A percentile compares a stretch with the other conserved stretches of the same genome.
Conservation (phyloP, 2,888 invertebrate genomes). For the Cataglyphis livida region DNA sequence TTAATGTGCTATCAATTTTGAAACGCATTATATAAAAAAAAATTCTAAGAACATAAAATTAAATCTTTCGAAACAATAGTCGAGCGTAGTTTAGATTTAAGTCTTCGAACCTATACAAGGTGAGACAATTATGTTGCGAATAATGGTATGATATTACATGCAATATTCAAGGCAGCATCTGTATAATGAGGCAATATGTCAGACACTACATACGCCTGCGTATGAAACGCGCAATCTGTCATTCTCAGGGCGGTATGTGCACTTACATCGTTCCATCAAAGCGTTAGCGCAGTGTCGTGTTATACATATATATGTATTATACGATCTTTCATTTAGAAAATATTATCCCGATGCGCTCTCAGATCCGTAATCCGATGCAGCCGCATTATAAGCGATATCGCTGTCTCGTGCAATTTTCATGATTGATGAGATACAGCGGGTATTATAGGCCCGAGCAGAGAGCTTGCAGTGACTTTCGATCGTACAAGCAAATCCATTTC, state of each 20-base stretch:
- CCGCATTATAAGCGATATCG: conserved; percentile 29
- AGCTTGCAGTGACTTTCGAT: conserved; percentile 19
- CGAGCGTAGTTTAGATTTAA: no score
- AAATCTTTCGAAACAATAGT: background rate
- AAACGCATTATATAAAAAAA: background rate
- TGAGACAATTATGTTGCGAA: conserved; percentile 20
- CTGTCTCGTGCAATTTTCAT: conserved; percentile 12
- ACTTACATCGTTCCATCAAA: conserved; percentile 13
- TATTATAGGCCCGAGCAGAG: background rate
- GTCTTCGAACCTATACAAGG: background rate
- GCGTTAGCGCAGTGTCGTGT: background rate
- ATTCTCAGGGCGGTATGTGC: background rate
- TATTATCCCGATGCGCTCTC: background rate
- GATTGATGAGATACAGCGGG: conserved; percentile 36
- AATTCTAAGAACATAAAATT: background rate
- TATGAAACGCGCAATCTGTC: conserved; percentile 22
- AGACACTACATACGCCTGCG: background rate
- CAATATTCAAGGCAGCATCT: conserved; percentile 40
- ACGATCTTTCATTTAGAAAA: conserved; percentile 7
- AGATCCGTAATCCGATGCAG: conserved; percentile 11
- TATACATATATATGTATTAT: background rate
- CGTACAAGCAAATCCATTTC: conserved; percentile 29
- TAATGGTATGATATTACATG: conserved; percentile 34
- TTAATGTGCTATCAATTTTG: background rate
- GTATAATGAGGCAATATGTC: conserved; percentile 1